Percentiles rank a stretch among this genome's conserved stretches.
Evolutionary conservation across 1,140 invertebrate genomes (phyloP).

Genomic region (Scaptomyza hsui): DNA sequence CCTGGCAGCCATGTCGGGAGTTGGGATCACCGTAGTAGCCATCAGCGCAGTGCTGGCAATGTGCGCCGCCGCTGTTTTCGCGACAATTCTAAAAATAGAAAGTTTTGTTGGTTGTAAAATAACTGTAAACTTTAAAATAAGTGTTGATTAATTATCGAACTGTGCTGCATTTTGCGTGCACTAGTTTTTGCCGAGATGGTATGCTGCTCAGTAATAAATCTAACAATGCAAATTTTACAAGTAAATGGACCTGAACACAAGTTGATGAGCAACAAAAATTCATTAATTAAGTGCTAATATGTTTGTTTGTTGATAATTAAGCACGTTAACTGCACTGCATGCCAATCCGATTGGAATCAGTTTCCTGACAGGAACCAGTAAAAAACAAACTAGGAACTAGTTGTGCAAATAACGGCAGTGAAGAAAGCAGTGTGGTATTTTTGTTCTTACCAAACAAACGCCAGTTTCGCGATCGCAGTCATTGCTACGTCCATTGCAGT

Average conservation of each 20-base stretch:
- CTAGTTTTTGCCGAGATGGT: neutral
- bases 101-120: neutral
- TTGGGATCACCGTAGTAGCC: conserved; percentile 93
- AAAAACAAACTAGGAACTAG: neutral
- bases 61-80: conserved; percentile 90
- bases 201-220: neutral
- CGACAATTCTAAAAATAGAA: conserved; percentile 89
- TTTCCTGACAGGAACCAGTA: neutral
- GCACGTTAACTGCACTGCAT: conserved; percentile 1
- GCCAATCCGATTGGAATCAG: neutral
- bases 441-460: conserved; percentile 89
- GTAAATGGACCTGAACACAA: too few relatives aligned
- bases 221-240: neutral
- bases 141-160: neutral
- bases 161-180: neutral
- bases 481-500: conserved; percentile 91
- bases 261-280: too few relatives aligned
- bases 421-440: neutral
- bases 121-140: neutral
- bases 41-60: conserved; percentile 91
- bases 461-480: conserved; percentile 93
- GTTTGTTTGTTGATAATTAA: neutral
- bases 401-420: neutral
- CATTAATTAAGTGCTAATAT: neutral
- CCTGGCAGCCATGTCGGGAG: conserved; percentile 87